A percentile compares a stretch with the other conserved stretches of the same genome.
Evolutionary conservation across 2,888 invertebrate genomes (phyloP).

Genomic region (Ctenicera cuprea): DNA sequence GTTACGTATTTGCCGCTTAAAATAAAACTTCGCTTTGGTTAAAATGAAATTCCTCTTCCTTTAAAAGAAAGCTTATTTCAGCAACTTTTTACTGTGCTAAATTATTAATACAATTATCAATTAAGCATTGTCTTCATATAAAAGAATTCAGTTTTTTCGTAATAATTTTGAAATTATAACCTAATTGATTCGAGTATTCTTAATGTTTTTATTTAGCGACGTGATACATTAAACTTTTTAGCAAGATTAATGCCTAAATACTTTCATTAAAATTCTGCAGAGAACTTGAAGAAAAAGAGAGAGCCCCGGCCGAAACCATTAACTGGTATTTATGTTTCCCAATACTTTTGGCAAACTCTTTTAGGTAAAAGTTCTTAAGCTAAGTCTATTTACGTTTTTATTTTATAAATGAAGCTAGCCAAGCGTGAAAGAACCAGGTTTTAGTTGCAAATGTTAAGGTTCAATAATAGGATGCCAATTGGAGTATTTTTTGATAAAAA

Average conservation of each 20-base stretch:
- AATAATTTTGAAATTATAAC: constrained; percentile 6
- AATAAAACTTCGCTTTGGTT: too few species aligned
- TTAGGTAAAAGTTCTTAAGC: constrained; percentile 2
- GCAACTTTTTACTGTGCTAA: too few species aligned
- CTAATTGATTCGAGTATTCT: not conserved
- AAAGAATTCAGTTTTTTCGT: not conserved
- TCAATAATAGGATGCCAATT: too few species aligned
- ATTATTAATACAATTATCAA: not conserved
- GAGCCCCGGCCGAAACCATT: not conserved
- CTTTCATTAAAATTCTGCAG: constrained; percentile 13
- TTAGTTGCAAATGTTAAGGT: not conserved
- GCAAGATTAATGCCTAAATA: not conserved
- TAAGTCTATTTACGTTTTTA: constrained; percentile 1
- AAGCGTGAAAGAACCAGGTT: not conserved
- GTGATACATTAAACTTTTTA: constrained; percentile 4
- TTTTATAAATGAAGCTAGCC: constrained; percentile 1
- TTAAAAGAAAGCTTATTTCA: too few species aligned
- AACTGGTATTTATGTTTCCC: constrained; percentile 8
- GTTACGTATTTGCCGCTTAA: too few species aligned
- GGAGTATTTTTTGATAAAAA: too few species aligned
- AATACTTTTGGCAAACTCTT: constrained; percentile 4
- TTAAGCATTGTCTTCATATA: not conserved
- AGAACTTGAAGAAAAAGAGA: not conserved
- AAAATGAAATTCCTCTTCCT: too few species aligned
- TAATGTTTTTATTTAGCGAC: not conserved